Evolutionary conservation across 2,888 invertebrate genomes (phyloP).

Genomic region (Thecocarcelia acutangulata): DNA sequence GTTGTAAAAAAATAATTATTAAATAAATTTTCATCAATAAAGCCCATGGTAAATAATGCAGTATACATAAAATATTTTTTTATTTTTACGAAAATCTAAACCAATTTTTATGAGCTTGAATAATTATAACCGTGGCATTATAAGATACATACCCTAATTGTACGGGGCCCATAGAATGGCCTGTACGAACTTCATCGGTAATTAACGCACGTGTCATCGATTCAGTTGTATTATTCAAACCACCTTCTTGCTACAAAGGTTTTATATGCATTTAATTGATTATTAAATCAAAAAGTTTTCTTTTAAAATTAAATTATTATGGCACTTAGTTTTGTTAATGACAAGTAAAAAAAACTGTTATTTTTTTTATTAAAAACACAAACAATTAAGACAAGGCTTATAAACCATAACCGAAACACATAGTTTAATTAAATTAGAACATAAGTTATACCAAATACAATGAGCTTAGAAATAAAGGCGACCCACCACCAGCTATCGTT

Average conservation of each 20-base stretch:
- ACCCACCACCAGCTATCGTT: constrained; percentile 58
- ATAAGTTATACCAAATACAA: constrained; percentile 40
- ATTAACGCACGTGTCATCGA: constrained; percentile 97
- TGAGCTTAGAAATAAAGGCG: constrained; percentile 45
- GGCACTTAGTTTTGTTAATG: constrained; percentile 37
- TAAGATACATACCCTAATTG: constrained; percentile 93
- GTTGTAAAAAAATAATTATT: constrained; percentile 73
- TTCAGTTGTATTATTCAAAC: constrained; percentile 92
- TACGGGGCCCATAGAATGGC: constrained; percentile 92
- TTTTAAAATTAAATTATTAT: constrained; percentile 7
- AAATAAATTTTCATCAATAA: constrained; percentile 66
- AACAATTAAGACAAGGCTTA: constrained; percentile 55
- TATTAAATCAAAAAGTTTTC: constrained; percentile 3
- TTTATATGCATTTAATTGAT: constrained; percentile 71
- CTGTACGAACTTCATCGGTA: constrained; percentile 94
- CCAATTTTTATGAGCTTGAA: constrained; percentile 46
- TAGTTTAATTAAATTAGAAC: constrained; percentile 24
- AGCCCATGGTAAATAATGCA: constrained; percentile 28
- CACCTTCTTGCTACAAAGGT: constrained; percentile 81
- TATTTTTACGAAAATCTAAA: constrained; percentile 22
- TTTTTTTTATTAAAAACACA: constrained; percentile 48
- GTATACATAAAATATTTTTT: neutral
- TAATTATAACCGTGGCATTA: constrained; percentile 15
- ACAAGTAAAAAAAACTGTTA: constrained; percentile 42
- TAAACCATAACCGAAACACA: constrained; percentile 62